Evolutionary conservation across 2,113 vertebrate genomes (phyloP).

Genomic region (Microtus richardsoni): DNA sequence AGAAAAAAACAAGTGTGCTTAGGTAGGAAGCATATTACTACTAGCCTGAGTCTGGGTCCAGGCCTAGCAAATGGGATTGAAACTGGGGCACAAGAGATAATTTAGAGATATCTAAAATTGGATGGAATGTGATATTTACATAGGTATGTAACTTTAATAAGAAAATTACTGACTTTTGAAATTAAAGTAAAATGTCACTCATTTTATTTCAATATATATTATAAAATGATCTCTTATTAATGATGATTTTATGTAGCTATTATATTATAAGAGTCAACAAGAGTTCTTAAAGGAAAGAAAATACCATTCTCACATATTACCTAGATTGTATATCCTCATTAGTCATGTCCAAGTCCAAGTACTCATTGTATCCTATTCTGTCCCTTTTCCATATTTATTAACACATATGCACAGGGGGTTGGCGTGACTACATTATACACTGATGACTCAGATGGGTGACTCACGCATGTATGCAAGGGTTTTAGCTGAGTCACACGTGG

Average conservation of each 20-base stretch:
- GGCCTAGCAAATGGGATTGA: not conserved
- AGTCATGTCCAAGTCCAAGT: not conserved
- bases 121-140: not conserved
- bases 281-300: not conserved
- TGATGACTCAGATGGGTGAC: no score
- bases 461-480: no score
- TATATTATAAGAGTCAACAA: not conserved
- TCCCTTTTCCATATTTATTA: not conserved
- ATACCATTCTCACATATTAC: not conserved
- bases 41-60: not conserved
- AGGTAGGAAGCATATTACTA: not conserved
- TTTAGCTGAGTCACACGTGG: no score
- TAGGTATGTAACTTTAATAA: not conserved
- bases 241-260: not conserved
- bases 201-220: conserved; percentile 15
- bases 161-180: not conserved
- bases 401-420: no score
- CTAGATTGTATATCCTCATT: not conserved
- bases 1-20: not conserved
- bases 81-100: not conserved
- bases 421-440: no score
- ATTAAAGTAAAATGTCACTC: not conserved
- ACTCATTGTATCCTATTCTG: not conserved
- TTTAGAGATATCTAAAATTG: conserved; percentile 43
- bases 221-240: not conserved